A percentile compares a stretch with the other conserved stretches of the same genome.
Conservation (phyloP, 2,888 invertebrate species). For the Arenicola marina region DNA sequence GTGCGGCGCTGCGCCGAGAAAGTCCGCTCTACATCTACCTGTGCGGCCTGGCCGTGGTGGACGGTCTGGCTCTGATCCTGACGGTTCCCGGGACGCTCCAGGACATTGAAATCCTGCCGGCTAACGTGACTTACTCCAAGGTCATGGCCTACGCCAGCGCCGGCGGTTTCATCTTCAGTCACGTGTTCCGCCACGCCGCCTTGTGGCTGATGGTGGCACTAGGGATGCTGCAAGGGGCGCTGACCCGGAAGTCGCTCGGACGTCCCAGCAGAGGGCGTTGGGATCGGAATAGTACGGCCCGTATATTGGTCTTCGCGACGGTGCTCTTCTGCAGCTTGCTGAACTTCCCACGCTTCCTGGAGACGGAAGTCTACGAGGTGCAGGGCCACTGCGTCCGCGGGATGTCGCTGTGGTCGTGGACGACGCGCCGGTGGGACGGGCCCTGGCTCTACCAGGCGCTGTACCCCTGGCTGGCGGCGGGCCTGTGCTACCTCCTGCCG, state of each 20-base stretch:
- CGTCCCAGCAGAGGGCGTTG: conserved; percentile 5
- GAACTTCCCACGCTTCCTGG: conserved; percentile 29
- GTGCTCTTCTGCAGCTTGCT: conserved; percentile 16
- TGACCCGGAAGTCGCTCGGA: neutral
- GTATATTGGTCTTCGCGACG: conserved; percentile 21
- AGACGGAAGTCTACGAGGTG: conserved; percentile 16
- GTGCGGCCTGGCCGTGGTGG: conserved; percentile 23
- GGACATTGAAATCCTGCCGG: conserved; percentile 12
- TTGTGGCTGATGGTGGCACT: conserved; percentile 12
- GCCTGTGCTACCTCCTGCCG: conserved; percentile 14
- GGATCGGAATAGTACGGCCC: conserved; percentile 22
- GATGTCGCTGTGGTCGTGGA: conserved; percentile 15
- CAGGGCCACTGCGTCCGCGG: conserved; percentile 18
- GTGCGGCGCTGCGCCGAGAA: conserved; percentile 15
- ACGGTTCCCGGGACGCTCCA: conserved; percentile 10
- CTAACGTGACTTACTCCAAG: conserved; percentile 6
- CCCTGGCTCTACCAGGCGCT: conserved; percentile 1
- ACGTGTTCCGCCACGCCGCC: conserved; percentile 12
- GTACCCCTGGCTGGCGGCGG: conserved; percentile 18
- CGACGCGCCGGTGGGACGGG: conserved; percentile 10
- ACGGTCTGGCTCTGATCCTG: conserved; percentile 14
- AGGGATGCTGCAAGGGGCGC: neutral
- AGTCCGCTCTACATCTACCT: conserved; percentile 27
- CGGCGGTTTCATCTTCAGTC: conserved; percentile 5
- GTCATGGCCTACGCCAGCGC: conserved; percentile 16